Base-by-base conservation (phyloP, 2,113 vertebrate species). In the Perca flavescens region DNA sequence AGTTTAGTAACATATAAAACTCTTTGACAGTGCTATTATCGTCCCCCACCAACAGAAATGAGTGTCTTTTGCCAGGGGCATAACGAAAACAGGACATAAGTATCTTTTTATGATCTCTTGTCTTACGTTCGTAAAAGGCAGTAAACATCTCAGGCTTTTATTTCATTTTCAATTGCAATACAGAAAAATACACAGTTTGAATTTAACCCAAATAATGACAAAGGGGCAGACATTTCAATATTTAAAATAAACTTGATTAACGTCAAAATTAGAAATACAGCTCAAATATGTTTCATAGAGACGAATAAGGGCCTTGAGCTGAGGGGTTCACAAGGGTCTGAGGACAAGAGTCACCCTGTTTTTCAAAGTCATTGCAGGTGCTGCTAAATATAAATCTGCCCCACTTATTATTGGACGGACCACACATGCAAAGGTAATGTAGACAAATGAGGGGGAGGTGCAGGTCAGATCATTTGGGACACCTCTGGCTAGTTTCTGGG, bases 401-500 rank as follows among this genome's bases (percentile, higher is more conserved):
- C 96, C 93, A 94, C 95, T 96, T 94, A 85, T 73, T 88, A 79
- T 68, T 54, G 81, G 13, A 91, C n/a, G 66, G 92, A 90, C 90
- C 46, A 89, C 80, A 86, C 92, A 88, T 66, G 87, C 91, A 90
- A 92, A 92, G 86, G 91, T 95, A 85, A 80, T 68, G 21, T 90
- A 93, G 88, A 92, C 94, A 93, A 96, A 96, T 87, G 96, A 95
- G 94, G 87, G 90, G 86, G 91, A 63, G 68, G 91, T 93, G 85
- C 75, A 73, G 96, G 93, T 95, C 94, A 92, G 82, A 91, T 93
- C 92, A 69, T 93, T 17, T 0, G 94, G 96, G 96, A 95, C 90
- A 72, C 85, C 93, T 89, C 92, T 90, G 87, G 91, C 94, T 95
- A 93, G 96, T 96, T 96, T 96, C 95, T 95, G 94, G 95, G 94